Percentiles rank a stretch among this genome's conserved stretches.
These are phyloP conservation scores for Rhinoraja longicauda DNA, from an alignment of 2,797 vertebrate genomes.

Conservation along the genomic window DNA sequence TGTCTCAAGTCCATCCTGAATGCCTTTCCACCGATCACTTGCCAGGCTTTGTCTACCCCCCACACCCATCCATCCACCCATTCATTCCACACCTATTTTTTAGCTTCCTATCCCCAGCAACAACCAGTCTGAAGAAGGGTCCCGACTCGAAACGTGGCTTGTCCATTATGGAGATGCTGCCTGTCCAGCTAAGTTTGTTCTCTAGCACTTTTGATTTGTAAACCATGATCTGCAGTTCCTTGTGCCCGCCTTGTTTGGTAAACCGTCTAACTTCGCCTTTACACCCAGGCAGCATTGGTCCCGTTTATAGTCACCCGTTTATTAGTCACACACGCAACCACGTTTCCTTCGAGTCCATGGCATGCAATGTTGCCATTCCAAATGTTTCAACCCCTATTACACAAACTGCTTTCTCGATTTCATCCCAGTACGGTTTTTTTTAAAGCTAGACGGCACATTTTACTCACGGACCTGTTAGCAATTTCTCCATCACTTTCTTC, in stretches of 20 bases:
- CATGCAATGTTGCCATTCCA: neutral
- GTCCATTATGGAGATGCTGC: no score
- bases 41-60: no score
- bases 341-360: neutral
- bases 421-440: neutral
- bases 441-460: neutral
- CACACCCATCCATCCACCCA: no score
- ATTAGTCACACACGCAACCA: neutral
- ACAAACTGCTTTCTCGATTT: no score
- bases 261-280: neutral
- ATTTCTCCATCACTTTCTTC: constrained; percentile 46
- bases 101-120: no score
- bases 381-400: neutral
- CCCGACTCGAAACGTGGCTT: no score
- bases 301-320: neutral
- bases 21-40: no score
- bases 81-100: no score
- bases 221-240: no score
- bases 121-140: no score
- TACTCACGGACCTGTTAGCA: constrained; percentile 49
- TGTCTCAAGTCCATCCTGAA: no score
- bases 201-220: no score
- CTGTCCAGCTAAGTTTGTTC: neutral
- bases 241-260: neutral
- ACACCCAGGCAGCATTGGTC: neutral